These are phyloP conservation scores for Copidosoma floridanum DNA, from an alignment of 1,140 invertebrate species.

Conservation along the genomic window DNA sequence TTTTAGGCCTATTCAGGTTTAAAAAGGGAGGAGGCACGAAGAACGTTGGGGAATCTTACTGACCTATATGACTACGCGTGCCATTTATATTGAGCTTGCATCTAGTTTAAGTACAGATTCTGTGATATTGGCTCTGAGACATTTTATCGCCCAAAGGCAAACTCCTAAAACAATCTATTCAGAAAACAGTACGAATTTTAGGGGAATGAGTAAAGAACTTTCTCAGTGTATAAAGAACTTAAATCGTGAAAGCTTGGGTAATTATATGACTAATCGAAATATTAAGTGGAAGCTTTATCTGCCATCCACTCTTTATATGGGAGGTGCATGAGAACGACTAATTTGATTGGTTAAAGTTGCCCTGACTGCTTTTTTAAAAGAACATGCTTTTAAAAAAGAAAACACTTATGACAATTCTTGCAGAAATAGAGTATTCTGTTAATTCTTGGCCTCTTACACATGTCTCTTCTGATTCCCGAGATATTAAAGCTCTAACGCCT, in stretches of 20 bases:
- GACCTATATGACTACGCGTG: conserved; percentile 31
- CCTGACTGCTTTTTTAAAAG: neutral
- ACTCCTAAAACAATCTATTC: neutral
- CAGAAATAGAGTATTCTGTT: too few relatives aligned
- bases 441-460: too few relatives aligned
- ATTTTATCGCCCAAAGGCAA: neutral
- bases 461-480: too few relatives aligned
- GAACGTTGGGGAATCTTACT: conserved; percentile 44
- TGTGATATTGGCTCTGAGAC: conserved; percentile 15
- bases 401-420: neutral
- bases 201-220: neutral
- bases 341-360: conserved; percentile 1
- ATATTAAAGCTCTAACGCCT: too few relatives aligned
- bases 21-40: conserved; percentile 27
- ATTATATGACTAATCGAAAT: neutral
- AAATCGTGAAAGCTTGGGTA: neutral
- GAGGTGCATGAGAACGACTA: conserved; percentile 29
- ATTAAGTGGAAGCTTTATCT: conserved; percentile 39
- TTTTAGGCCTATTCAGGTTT: conserved; percentile 35
- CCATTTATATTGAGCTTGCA: conserved; percentile 35
- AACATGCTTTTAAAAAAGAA: neutral
- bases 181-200: conserved; percentile 8
- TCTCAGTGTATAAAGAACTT: neutral
- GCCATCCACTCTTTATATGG: conserved; percentile 35
- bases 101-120: conserved; percentile 28